Evolutionary conservation across 1,140 invertebrate species (phyloP), one percentile per base, ranked within the genome.

Genomic region (Drosophila kanapiae): DNA sequence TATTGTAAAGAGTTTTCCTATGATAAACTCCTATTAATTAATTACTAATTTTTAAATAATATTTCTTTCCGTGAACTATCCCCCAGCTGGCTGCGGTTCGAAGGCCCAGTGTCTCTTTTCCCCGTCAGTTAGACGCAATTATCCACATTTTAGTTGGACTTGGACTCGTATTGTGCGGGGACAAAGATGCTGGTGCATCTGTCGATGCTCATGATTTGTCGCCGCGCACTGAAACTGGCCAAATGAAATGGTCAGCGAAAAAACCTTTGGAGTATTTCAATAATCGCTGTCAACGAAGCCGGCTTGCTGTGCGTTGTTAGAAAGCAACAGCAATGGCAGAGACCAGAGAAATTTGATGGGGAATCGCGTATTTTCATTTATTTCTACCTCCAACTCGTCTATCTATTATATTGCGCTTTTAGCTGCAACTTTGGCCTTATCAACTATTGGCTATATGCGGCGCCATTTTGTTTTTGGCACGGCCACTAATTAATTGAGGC

Each of bases 231-330:
- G 53, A 8, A 53, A 59, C 29, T 51, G 31, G 61, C 74, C 61
- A 75, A 68, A 68, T 43, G 64, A 42, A 82, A 70, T 69, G 58
- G 76, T 70, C 69, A 84, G 67, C 35, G 53, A 70, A 79, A 88
- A 90, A 90, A 85, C 82, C 85, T 90, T 90, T 74, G 68, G 45
- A 71, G 75, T 62, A 90, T 90, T 90, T 90, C 81, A 90, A 90
- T 90, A 90, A 90, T 91, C 81, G 53, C 77, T 59, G 40, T 60
- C 53, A 60, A 14, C 31, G 29, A 64, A 64, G 58, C 16, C 54
- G 35, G 27, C 45, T 40, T 40, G 56, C 69, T 54, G 56, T 80
- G 60, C 78, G 86, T 91, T 85, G 86, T 91, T 90, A 90, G 81
- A 90, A 90, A 90, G 86, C 85, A 82, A 27, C 16, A 13, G 18